Base-by-base conservation (phyloP, 1,140 invertebrate species). In the Brachionus angularis region DNA sequence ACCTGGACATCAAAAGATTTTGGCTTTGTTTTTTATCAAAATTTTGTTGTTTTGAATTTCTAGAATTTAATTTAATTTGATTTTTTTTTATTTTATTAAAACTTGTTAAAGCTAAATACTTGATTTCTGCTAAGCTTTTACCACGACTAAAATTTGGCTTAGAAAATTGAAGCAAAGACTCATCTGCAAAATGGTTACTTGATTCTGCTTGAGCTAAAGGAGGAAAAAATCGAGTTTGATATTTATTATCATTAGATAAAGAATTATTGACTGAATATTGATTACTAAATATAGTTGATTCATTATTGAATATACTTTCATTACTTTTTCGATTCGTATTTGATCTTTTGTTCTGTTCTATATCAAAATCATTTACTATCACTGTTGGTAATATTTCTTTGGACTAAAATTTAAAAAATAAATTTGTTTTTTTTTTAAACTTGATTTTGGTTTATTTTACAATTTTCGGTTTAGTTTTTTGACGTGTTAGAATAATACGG, bases 321-420 rank as follows among this genome's bases (percentile, higher is more conserved):
- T 23, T 39, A 39, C 53, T 58, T 12, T 29, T 39, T 7, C 12
- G 18, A 39, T 23, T 58, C 23, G 53, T 23, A 58, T 39, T 23
- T 23, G 25, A 39, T 58, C 39, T 58, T 58, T 58, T 58, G 2
- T 39, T 34, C 5, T 39, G 33, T 12, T 39, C 25, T 12, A 58
- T 12, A 58, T 58, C 53, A 1, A 58, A 18, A 5, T 58, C 53
- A 39, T 58, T 34, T 18, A 31, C 36, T 1, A 58, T 2, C 33
- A 58, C 39, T 39, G 53, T 39, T 3, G 53, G 53, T 27, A 58
- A 14, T 58, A 58, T 23, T 39, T 58, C 53, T 25, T 58, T 58
- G 39, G 27, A 12, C 53, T 58, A 16, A 55, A 55, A 27, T n/a
- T 29, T n/a, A n/a, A n/a, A n/a, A 18, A 53, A 53, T 16, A 33